Evolutionary conservation across 2,888 invertebrate species (phyloP), one percentile per base, ranked within the genome.

Genomic region (Pyralis farinalis): DNA sequence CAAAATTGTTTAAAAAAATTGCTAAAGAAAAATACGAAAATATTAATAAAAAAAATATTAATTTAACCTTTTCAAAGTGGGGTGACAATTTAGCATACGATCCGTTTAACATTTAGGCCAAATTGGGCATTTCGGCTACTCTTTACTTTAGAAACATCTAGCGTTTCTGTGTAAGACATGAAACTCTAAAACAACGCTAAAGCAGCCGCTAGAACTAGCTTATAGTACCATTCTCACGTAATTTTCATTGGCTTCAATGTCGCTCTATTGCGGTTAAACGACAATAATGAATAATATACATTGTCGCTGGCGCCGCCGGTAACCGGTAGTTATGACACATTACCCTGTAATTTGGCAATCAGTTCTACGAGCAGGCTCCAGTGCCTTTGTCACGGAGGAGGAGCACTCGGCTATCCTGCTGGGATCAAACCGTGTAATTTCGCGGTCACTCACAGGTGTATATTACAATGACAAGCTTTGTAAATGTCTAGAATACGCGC

Each of bases 271-370:
- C 51, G 65, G 67, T 65, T 61, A 62, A 16, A 62, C 55, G 55
- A 64, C 60, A 62, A 71, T 70, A 74, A 71, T 64, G 61, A 62
- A 64, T 62, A 66, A 66, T n/a, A n/a, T n/a, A 59, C 59, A 62
- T 54, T 61, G 53, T 52, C 59, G 49, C 52, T 49, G 58, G 55
- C 53, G 52, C 64, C 53, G 57, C 52, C 54, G 55, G 49, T 54
- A 76, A 67, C 75, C 69, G 61, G 69, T 74, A 63, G 55, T 84
- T 80, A 77, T 74, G 74, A 71, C 76, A 79, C 76, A 65, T 76
- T 69, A 84, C 81, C 86, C 84, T 79, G 71, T 77, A 84, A 86
- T 87, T 86, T 84, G 82, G 78, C 77, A 74, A 82, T 83, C 76
- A 76, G 63, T 63, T 66, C 59, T 64, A 59, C 65, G 61, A 54